These are phyloP conservation scores for Ligdia adustata DNA, from an alignment of 2,888 invertebrate genomes.

Conservation along the genomic window DNA sequence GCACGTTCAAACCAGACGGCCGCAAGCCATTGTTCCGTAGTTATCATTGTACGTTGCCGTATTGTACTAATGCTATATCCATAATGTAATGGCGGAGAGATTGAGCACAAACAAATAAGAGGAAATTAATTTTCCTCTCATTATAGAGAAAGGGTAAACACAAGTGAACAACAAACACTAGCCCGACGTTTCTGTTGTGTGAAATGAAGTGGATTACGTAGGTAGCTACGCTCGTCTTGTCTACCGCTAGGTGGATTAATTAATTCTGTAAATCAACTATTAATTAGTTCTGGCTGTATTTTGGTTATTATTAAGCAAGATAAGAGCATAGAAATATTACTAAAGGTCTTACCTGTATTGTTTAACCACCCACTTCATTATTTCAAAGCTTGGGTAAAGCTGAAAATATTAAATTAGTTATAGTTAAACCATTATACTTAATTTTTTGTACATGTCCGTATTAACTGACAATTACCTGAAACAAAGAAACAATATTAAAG, in stretches of 20 bases:
- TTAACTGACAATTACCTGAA: too few relatives aligned
- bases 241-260: not conserved
- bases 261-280: not conserved
- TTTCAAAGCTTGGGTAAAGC: too few relatives aligned
- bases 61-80: slow-evolving; percentile 8
- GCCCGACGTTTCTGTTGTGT: slow-evolving; percentile 1
- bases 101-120: slow-evolving; percentile 12
- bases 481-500: too few relatives aligned
- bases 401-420: too few relatives aligned
- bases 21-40: slow-evolving; percentile 7
- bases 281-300: not conserved
- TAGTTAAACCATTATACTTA: too few relatives aligned
- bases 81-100: not conserved
- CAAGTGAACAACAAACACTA: slow-evolving; percentile 10
- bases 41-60: slow-evolving; percentile 3
- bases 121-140: slow-evolving; percentile 16
- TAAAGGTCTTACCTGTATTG: too few relatives aligned
- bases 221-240: too few relatives aligned
- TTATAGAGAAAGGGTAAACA: slow-evolving; percentile 17
- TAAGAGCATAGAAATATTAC: too few relatives aligned
- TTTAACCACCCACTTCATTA: too few relatives aligned
- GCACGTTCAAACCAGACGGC: slow-evolving; percentile 2
- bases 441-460: too few relatives aligned
- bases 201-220: slow-evolving; percentile 7
- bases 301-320: too few relatives aligned